Percentiles rank a stretch among this genome's conserved stretches.
These are phyloP conservation scores for Peromyscus nudipes DNA, from an alignment of 2,797 vertebrate species.

Conservation along the genomic window DNA sequence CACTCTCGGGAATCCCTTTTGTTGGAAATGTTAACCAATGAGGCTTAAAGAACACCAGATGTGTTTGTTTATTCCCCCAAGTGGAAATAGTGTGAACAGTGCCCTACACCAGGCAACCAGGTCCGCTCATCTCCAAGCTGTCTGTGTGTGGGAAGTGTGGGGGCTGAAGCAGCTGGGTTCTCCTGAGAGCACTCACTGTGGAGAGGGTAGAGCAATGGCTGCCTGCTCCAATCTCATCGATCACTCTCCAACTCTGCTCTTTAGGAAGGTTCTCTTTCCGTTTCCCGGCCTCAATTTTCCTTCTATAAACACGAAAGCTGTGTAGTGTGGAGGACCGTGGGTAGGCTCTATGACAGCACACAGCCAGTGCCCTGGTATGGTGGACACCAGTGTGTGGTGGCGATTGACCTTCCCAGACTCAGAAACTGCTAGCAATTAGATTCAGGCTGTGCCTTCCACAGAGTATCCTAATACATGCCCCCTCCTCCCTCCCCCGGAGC, in stretches of 20 bases:
- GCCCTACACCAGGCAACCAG: background rate
- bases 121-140: background rate
- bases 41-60: constrained; percentile 30
- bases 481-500: background rate
- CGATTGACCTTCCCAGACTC: background rate
- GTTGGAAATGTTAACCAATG: background rate
- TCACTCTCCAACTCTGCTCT: background rate
- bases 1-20: background rate
- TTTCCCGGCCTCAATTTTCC: background rate
- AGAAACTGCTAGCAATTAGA: background rate
- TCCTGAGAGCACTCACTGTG: background rate
- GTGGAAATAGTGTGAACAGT: background rate
- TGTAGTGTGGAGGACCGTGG: background rate
- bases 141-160: background rate
- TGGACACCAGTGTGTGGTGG: background rate
- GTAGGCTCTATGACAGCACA: background rate
- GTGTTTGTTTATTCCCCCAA: constrained; percentile 9
- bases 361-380: background rate
- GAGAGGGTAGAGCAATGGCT: background rate
- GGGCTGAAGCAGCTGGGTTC: background rate
- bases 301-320: background rate
- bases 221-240: background rate
- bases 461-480: no score
- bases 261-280: background rate
- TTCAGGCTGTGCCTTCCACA: background rate